Conservation (phyloP, 2,113 vertebrate species). For the Fulica atra region DNA sequence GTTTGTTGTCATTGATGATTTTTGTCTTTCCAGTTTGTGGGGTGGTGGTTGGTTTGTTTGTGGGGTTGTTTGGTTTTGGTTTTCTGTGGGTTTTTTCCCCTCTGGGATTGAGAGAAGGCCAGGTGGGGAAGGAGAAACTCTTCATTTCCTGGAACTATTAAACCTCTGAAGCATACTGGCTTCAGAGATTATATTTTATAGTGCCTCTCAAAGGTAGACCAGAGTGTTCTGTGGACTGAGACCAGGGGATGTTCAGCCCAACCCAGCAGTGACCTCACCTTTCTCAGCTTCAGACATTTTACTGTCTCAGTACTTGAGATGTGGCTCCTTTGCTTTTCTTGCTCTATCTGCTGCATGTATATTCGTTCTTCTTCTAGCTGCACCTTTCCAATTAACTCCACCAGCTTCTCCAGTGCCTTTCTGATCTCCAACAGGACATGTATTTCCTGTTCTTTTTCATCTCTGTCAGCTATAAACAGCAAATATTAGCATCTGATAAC, state of each 20-base stretch:
- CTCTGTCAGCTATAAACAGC: conserved; percentile 75
- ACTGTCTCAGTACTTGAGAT: not conserved
- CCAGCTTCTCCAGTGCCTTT: conserved; percentile 75
- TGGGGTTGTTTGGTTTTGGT: not conserved
- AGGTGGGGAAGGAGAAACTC: not conserved
- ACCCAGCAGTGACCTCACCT: conserved; percentile 22
- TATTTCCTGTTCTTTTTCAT: conserved; percentile 81
- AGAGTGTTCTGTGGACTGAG: not conserved
- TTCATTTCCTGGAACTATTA: not conserved
- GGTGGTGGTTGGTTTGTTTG: no score
- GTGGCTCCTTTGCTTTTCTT: not conserved
- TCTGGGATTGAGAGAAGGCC: not conserved
- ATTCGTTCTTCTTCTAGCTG: conserved; percentile 62
- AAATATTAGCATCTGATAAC: not conserved
- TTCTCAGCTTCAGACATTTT: not conserved
- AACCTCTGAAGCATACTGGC: no score
- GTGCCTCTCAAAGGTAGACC: not conserved
- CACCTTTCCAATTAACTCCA: conserved; percentile 74
- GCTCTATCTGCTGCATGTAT: conserved; percentile 53
- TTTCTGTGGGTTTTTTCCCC: no score
- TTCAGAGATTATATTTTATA: not conserved
- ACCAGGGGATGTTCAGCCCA: not conserved
- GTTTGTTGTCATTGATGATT: not conserved
- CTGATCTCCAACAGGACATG: conserved; percentile 71
- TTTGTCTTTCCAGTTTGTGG: not conserved